Evolutionary conservation across 2,888 invertebrate species (phyloP).

Genomic region (Pterostichus madidus): DNA sequence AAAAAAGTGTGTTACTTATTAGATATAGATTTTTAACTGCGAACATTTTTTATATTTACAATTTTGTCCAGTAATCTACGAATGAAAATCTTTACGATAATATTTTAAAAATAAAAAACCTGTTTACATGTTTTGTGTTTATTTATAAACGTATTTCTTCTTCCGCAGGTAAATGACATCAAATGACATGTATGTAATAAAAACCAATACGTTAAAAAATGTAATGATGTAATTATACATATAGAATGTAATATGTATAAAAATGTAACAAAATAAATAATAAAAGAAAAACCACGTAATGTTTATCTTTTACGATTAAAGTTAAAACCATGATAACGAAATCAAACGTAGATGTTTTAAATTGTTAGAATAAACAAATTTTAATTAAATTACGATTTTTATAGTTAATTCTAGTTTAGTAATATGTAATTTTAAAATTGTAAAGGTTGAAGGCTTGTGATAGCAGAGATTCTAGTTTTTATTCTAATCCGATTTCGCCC

Average conservation of each 20-base stretch:
- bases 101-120: not conserved
- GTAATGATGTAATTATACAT: not conserved
- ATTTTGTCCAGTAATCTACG: not conserved
- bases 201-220: not conserved
- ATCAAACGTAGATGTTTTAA: too few species aligned
- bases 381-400: too few species aligned
- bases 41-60: too few species aligned
- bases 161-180: not conserved
- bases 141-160: not conserved
- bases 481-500: too few species aligned
- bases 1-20: too few species aligned
- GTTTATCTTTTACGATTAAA: not conserved
- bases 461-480: too few species aligned
- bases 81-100: not conserved
- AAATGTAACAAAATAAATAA: not conserved
- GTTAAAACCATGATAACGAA: too few species aligned
- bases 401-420: too few species aligned
- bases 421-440: too few species aligned
- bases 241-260: not conserved
- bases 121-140: not conserved
- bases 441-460: too few species aligned
- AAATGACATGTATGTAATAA: not conserved
- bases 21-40: too few species aligned
- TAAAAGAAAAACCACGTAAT: not conserved
- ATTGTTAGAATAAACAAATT: too few species aligned